Conservation (phyloP, 2,113 vertebrate genomes). For the Narcine bancroftii region DNA sequence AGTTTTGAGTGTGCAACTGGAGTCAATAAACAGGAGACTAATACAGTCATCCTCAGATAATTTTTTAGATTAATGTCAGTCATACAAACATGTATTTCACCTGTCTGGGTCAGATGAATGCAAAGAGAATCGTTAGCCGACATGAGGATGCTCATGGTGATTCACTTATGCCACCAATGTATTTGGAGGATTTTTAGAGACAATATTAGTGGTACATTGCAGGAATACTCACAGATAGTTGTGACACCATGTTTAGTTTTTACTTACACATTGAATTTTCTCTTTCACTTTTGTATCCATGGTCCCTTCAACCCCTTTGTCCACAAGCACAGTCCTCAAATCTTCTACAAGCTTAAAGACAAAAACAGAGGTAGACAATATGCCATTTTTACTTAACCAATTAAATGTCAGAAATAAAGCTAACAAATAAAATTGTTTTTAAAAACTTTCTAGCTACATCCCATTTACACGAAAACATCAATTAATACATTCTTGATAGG, state of each 20-base stretch:
- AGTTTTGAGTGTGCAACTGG: too few species aligned
- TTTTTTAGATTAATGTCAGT: too few species aligned
- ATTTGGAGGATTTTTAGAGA: too few species aligned
- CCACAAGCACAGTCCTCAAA: constrained; percentile 59
- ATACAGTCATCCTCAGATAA: too few species aligned
- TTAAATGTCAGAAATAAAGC: not conserved
- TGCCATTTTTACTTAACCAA: not conserved
- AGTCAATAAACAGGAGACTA: too few species aligned
- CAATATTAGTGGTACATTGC: not conserved
- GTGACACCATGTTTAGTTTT: not conserved
- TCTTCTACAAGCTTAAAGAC: constrained; percentile 63
- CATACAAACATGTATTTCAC: too few species aligned
- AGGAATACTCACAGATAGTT: not conserved
- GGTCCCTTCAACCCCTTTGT: constrained; percentile 64
- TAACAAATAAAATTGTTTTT: not conserved
- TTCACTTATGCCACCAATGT: too few species aligned
- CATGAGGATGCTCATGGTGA: too few species aligned
- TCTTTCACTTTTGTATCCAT: constrained; percentile 66
- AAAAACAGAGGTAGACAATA: constrained; percentile 13
- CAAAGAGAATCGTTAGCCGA: too few species aligned
- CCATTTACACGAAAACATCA: not conserved
- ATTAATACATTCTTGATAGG: not conserved
- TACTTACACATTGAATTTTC: constrained; percentile 65
- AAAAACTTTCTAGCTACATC: not conserved
- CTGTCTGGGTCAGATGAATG: too few species aligned